Percentiles rank a stretch among this genome's conserved stretches.
Conservation (phyloP, 2,113 vertebrate genomes). For the Guaruba guarouba region DNA sequence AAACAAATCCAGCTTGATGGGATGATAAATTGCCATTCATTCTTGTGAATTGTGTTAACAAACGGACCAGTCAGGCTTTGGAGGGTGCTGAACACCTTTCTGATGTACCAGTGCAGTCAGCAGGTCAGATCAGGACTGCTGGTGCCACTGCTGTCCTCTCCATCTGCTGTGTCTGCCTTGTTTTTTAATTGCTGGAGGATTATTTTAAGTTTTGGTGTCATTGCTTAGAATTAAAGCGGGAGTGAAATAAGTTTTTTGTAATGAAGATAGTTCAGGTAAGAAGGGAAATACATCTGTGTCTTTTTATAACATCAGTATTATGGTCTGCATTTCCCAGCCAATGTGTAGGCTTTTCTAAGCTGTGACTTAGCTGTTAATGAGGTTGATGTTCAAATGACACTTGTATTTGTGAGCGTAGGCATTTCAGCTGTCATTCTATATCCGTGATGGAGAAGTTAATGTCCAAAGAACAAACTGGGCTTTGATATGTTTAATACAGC, state of each 20-base stretch:
- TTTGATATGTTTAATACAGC: not conserved
- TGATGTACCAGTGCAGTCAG: not conserved
- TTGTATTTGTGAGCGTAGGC: not conserved
- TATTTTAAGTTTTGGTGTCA: not conserved
- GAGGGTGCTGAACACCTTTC: not conserved
- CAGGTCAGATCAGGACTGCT: not conserved
- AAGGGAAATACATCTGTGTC: not conserved
- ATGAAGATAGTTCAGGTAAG: not conserved
- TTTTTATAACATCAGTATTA: not conserved
- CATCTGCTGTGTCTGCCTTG: not conserved
- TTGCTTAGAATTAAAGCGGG: not conserved
- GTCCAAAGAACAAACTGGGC: not conserved
- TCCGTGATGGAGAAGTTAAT: not conserved
- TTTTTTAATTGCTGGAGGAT: not conserved
- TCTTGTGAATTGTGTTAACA: not conserved
- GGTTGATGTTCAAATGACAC: not conserved
- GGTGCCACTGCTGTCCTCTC: not conserved
- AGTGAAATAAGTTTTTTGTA: not conserved
- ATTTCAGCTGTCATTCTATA: not conserved
- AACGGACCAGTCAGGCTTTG: not conserved
- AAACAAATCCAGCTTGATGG: not conserved
- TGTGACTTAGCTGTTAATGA: not conserved
- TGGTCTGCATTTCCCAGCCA: not conserved
- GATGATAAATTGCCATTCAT: not conserved
- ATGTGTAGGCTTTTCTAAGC: not conserved